Evolutionary conservation across 2,888 invertebrate genomes (phyloP).

Genomic region (Germaria angustata): DNA sequence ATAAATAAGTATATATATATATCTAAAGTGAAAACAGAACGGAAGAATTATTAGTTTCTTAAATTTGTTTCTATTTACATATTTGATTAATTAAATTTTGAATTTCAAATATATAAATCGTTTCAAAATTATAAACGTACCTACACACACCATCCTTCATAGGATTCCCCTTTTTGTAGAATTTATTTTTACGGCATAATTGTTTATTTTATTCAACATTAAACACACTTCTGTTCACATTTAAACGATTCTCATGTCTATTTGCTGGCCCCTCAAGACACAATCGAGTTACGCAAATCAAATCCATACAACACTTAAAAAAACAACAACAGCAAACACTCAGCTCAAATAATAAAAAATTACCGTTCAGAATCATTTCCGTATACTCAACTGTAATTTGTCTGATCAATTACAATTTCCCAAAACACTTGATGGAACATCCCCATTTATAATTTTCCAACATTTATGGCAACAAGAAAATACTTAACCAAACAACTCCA

Average conservation of each 20-base stretch:
- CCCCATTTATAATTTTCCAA: too few species aligned
- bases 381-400: slow-evolving; percentile 29
- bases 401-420: slow-evolving; percentile 59
- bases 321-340: background rate
- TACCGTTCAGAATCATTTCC: slow-evolving; percentile 16
- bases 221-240: background rate
- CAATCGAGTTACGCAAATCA: too few species aligned
- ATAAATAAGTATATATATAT: too few species aligned
- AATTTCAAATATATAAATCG: background rate
- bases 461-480: background rate
- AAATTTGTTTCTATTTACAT: background rate
- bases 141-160: background rate
- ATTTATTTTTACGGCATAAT: slow-evolving; percentile 3
- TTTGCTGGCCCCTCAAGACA: background rate
- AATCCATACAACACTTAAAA: background rate
- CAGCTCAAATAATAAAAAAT: background rate
- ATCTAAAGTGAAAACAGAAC: too few species aligned
- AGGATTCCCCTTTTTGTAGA: background rate
- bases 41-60: too few species aligned
- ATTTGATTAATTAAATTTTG: background rate
- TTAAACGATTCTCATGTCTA: background rate
- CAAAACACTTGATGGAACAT: slow-evolving; percentile 52
- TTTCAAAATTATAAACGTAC: background rate
- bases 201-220: slow-evolving; percentile 5
- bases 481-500: slow-evolving; percentile 40